A percentile compares a stretch with the other conserved stretches of the same genome.
Evolutionary conservation across 1,140 invertebrate genomes (phyloP).

Genomic region (Pentalonia nigronervosa): DNA sequence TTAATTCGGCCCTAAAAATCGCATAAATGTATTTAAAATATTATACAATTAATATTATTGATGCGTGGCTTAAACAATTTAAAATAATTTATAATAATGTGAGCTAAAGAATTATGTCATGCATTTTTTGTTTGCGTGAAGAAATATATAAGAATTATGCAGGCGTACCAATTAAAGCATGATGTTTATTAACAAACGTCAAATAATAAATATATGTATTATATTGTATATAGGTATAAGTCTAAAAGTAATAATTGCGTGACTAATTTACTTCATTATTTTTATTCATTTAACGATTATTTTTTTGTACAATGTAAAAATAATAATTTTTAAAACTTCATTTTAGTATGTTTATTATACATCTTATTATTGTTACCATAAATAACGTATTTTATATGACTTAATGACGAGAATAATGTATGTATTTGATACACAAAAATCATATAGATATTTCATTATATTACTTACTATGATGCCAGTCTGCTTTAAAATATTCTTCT

Average conservation of each 20-base stretch:
- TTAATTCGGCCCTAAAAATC: no score
- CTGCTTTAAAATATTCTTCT: constrained; percentile 45
- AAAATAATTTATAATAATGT: no score
- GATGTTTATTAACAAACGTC: not conserved
- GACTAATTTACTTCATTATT: not conserved
- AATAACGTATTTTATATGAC: not conserved
- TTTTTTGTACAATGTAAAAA: not conserved
- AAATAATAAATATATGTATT: not conserved
- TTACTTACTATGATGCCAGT: constrained; percentile 46
- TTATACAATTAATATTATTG: no score
- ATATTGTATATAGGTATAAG: not conserved
- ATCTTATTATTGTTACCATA: no score
- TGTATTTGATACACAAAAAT: no score
- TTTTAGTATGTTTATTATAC: no score
- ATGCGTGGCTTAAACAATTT: no score
- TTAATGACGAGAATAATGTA: not conserved
- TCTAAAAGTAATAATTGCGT: not conserved
- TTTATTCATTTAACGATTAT: constrained; percentile 13
- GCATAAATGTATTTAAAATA: no score
- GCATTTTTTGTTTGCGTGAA: not conserved
- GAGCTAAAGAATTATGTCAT: not conserved
- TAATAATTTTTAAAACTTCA: not conserved
- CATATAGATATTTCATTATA: not conserved
- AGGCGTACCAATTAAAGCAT: not conserved
- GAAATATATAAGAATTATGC: no score